phyloP scores from a whole-genome alignment of 2,888 invertebrate genomes.

The Eilema caniola region DNA sequence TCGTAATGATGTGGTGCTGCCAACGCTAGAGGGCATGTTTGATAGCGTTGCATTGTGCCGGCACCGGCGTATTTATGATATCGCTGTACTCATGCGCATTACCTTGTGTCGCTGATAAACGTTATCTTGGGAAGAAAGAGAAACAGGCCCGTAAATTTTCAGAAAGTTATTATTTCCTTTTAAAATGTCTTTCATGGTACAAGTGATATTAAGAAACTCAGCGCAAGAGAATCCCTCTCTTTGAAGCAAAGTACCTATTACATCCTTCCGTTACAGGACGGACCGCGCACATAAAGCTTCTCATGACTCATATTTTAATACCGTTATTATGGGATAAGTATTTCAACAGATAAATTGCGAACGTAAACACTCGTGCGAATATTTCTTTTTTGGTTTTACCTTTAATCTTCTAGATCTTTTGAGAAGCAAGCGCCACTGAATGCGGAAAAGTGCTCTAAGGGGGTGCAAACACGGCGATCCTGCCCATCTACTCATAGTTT shows the following conservation, averaged over 20 bases:
- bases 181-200: not conserved
- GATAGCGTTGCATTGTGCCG: conserved; percentile 59
- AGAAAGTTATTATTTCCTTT: conserved; percentile 16
- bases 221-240: not conserved
- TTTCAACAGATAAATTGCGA: too few relatives aligned
- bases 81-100: conserved; percentile 59
- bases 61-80: conserved; percentile 66
- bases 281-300: not conserved
- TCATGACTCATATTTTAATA: not conserved
- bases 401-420: too few relatives aligned
- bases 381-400: too few relatives aligned
- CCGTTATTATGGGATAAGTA: not conserved
- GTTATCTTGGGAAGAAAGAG: conserved; percentile 59
- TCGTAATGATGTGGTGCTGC: conserved; percentile 40
- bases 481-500: too few relatives aligned
- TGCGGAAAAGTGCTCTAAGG: too few relatives aligned
- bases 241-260: not conserved
- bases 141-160: conserved; percentile 41
- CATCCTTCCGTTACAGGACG: not conserved
- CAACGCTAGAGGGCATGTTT: conserved; percentile 55
- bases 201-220: not conserved
- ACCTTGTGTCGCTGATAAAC: conserved; percentile 66
- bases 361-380: too few relatives aligned
- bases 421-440: too few relatives aligned
- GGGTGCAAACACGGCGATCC: too few relatives aligned